A percentile compares a stretch with the other conserved stretches of the same genome.
These are phyloP conservation scores for Aulostomus chinensis DNA, from an alignment of 2,797 vertebrate species.

Conservation along the genomic window DNA sequence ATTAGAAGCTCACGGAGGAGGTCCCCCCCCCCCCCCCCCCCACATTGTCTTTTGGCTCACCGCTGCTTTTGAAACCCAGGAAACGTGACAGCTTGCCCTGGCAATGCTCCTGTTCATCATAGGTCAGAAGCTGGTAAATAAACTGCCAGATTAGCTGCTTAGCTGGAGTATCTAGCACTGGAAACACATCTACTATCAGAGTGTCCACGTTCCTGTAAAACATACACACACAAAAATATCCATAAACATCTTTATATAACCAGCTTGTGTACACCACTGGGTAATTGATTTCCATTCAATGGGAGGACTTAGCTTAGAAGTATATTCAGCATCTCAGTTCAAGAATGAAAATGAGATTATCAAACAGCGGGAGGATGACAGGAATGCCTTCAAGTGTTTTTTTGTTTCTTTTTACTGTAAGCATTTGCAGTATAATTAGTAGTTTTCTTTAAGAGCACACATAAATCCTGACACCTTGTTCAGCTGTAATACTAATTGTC, in stretches of 20 bases:
- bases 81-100: constrained; percentile 93
- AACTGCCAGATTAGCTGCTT: constrained; percentile 99
- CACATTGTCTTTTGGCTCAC: constrained; percentile 45
- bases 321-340: constrained; percentile 3
- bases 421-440: constrained; percentile 5
- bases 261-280: background rate
- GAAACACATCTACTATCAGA: constrained; percentile 93
- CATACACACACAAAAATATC: background rate
- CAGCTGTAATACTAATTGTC: constrained; percentile 18
- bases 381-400: constrained; percentile 14
- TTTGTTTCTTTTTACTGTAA: background rate
- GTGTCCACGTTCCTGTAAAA: constrained; percentile 92
- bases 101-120: constrained; percentile 95
- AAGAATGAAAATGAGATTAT: constrained; percentile 8
- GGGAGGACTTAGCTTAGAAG: constrained; percentile 9
- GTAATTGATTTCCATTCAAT: constrained; percentile 1
- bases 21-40: no score
- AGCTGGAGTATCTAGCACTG: constrained; percentile 94
- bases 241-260: constrained; percentile 10
- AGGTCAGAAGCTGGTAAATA: constrained; percentile 95
- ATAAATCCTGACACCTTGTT: background rate
- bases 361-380: constrained; percentile 35
- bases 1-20: no score
- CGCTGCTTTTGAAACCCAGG: constrained; percentile 86
- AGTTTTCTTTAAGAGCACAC: background rate